Conservation (phyloP, 2,888 invertebrate genomes). For the Nebria salina region DNA sequence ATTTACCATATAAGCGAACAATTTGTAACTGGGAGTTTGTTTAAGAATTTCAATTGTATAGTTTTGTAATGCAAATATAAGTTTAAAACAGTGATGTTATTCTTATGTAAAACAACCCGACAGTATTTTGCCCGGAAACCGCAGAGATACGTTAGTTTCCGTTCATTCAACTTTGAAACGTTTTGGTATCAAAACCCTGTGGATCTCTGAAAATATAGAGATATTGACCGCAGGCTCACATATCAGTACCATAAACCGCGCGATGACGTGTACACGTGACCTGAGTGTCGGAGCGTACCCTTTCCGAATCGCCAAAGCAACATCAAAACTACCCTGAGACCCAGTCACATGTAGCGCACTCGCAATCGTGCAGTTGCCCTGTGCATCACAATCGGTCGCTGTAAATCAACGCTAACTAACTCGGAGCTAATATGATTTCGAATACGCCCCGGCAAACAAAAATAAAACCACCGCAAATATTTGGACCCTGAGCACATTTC, state of each 20-base stretch:
- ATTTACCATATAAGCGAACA: background rate
- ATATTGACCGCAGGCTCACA: constrained; percentile 38
- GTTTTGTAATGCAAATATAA: constrained; percentile 14
- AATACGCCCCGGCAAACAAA: constrained; percentile 42
- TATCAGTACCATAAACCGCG: constrained; percentile 35
- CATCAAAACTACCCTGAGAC: constrained; percentile 11
- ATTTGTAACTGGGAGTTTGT: background rate
- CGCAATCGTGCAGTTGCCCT: constrained; percentile 24
- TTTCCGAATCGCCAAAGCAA: background rate
- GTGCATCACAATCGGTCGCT: constrained; percentile 41
- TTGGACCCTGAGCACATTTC: constrained; percentile 37
- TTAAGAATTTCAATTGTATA: background rate
- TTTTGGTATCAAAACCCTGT: background rate
- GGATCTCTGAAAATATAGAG: constrained; percentile 3
- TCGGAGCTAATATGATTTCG: constrained; percentile 42
- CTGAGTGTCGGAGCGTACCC: constrained; percentile 7
- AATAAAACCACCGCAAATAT: constrained; percentile 44
- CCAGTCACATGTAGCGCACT: constrained; percentile 10
- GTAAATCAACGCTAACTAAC: constrained; percentile 47
- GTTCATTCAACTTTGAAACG: constrained; percentile 16
- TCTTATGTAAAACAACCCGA: constrained; percentile 30
- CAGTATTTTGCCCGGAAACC: constrained; percentile 17
- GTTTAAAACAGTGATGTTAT: constrained; percentile 1
- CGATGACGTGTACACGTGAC: constrained; percentile 43
- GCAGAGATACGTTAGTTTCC: background rate